Percentiles rank a stretch among this genome's conserved stretches.
Conservation (phyloP, 1,140 invertebrate species). For the Zophobas atratus region DNA sequence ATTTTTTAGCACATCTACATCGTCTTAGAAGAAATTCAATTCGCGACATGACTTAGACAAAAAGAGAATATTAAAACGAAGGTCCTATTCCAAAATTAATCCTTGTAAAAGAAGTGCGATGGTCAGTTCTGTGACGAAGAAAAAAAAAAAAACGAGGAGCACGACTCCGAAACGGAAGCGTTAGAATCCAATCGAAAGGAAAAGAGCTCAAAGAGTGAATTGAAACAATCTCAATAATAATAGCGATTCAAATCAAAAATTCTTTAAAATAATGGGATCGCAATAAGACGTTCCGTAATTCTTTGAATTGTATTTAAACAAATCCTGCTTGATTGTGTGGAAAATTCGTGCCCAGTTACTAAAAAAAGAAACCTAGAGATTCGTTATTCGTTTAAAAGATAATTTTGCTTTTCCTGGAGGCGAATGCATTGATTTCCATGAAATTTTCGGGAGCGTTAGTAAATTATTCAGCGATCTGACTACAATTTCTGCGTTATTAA, state of each 20-base stretch:
- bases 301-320: conserved; percentile 39
- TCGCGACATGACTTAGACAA: neutral
- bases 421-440: neutral
- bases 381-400: conserved; percentile 8
- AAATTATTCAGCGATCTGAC: conserved; percentile 37
- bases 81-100: neutral
- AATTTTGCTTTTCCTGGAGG: neutral
- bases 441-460: conserved; percentile 18
- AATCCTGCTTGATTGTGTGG: conserved; percentile 40
- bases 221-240: conserved; percentile 39
- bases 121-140: no score
- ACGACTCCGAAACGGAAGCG: neutral
- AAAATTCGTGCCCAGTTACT: conserved; percentile 21
- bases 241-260: conserved; percentile 37
- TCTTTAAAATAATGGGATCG: conserved; percentile 32
- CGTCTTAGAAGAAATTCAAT: conserved; percentile 10
- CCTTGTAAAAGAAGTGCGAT: no score
- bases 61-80: conserved; percentile 10
- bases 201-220: conserved; percentile 19
- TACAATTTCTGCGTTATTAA: conserved; percentile 1
- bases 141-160: neutral
- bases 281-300: conserved; percentile 32
- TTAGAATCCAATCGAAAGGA: conserved; percentile 9
- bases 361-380: conserved; percentile 25
- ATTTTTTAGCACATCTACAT: conserved; percentile 23